These are phyloP conservation scores for Mechanitis messenoides DNA, from an alignment of 2,888 invertebrate genomes.

Conservation along the genomic window DNA sequence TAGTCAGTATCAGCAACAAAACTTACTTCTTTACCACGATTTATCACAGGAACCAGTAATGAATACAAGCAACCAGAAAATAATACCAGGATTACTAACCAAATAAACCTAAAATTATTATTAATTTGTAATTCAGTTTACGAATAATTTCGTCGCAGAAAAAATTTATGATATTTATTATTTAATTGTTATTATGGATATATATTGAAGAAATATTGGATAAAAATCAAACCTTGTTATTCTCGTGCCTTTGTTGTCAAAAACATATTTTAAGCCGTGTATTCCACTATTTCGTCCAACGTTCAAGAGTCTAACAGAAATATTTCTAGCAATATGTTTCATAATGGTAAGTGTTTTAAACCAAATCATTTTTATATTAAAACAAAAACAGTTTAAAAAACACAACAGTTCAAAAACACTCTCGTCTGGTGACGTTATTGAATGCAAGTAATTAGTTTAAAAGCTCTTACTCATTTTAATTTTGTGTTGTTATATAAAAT, in stretches of 20 bases:
- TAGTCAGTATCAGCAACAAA: conserved; percentile 79
- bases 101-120: conserved; percentile 70
- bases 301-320: conserved; percentile 36
- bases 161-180: too few species aligned
- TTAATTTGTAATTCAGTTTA: too few species aligned
- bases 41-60: conserved; percentile 64
- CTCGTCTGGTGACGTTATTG: too few species aligned
- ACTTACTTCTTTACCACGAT: conserved; percentile 73
- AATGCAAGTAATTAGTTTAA: too few species aligned
- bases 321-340: neutral
- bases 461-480: too few species aligned
- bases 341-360: neutral
- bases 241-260: conserved; percentile 64
- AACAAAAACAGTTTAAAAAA: too few species aligned
- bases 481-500: too few species aligned
- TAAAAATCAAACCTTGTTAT: conserved; percentile 61
- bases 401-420: too few species aligned
- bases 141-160: too few species aligned
- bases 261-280: conserved; percentile 77
- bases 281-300: conserved; percentile 53
- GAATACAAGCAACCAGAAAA: conserved; percentile 72
- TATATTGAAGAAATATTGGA: too few species aligned
- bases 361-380: neutral
- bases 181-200: too few species aligned
- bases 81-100: conserved; percentile 69